Evolutionary conservation across 2,113 vertebrate genomes (phyloP).

Genomic region (Spilogale gracilis): DNA sequence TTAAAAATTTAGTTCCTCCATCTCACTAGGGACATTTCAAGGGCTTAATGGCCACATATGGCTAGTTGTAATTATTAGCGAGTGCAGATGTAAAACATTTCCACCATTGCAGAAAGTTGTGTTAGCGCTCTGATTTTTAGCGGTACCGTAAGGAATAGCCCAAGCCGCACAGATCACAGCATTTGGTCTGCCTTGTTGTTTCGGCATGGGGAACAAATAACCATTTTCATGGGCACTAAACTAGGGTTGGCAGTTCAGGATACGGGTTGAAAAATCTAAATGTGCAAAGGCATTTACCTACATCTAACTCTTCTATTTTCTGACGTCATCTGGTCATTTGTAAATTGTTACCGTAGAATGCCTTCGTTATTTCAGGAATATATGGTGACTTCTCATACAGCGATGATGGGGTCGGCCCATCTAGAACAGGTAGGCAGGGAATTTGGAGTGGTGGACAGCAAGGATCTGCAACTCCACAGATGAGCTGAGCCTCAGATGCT

Average conservation of each 20-base stretch:
- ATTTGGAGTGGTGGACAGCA: background rate
- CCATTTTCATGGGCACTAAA: fast-evolving
- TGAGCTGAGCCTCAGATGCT: fast-evolving
- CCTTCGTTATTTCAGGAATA: background rate
- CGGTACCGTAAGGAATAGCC: fast-evolving
- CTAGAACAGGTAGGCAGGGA: background rate
- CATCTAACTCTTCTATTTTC: background rate
- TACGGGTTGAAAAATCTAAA: background rate
- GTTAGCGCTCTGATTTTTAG: background rate
- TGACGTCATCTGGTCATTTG: background rate
- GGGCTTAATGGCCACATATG: constrained; percentile 19
- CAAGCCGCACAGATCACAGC: fast-evolving
- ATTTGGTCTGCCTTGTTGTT: background rate
- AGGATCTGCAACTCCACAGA: background rate
- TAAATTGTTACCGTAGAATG: too few relatives aligned
- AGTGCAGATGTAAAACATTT: background rate
- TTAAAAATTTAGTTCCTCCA: background rate
- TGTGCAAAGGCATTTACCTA: background rate
- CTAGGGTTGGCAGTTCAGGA: background rate
- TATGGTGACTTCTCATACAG: background rate
- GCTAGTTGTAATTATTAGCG: background rate
- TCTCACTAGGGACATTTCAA: constrained; percentile 30
- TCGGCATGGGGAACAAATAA: background rate
- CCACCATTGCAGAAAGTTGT: too few relatives aligned
- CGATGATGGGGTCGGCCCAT: background rate